A percentile compares a stretch with the other conserved stretches of the same genome.
These are phyloP conservation scores for Ooceraea biroi DNA, from an alignment of 1,140 invertebrate genomes.

Conservation along the genomic window DNA sequence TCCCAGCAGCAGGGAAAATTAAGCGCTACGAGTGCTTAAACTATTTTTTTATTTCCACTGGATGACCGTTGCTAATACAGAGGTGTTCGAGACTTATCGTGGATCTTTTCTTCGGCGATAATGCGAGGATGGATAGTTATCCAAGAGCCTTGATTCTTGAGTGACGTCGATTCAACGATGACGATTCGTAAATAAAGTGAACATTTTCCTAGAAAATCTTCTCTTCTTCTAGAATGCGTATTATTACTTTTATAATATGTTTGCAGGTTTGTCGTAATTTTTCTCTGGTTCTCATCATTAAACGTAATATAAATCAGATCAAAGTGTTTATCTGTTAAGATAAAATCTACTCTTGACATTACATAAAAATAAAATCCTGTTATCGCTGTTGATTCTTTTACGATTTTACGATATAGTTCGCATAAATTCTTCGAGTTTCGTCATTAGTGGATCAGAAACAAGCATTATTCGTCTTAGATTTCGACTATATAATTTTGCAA, in stretches of 20 bases:
- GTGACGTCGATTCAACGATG: background rate
- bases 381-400: background rate
- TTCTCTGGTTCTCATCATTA: background rate
- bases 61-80: conserved; percentile 6
- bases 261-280: background rate
- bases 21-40: conserved; percentile 39
- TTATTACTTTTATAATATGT: background rate
- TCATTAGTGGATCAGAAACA: background rate
- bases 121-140: background rate
- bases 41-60: conserved; percentile 31
- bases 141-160: background rate
- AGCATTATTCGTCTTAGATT: conserved; percentile 12
- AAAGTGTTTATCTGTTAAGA: conserved; percentile 1
- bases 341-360: conserved; percentile 8
- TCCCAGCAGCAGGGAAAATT: conserved; percentile 48
- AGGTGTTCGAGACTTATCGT: background rate
- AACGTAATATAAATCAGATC: background rate
- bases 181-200: background rate
- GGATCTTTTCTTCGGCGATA: background rate
- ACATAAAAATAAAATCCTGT: background rate
- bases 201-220: background rate
- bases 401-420: background rate
- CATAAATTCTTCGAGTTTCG: background rate
- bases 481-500: background rate
- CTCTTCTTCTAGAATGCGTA: background rate